These are phyloP conservation scores for Macropus fuliginosus DNA, from an alignment of 2,797 vertebrate genomes.

Conservation along the genomic window DNA sequence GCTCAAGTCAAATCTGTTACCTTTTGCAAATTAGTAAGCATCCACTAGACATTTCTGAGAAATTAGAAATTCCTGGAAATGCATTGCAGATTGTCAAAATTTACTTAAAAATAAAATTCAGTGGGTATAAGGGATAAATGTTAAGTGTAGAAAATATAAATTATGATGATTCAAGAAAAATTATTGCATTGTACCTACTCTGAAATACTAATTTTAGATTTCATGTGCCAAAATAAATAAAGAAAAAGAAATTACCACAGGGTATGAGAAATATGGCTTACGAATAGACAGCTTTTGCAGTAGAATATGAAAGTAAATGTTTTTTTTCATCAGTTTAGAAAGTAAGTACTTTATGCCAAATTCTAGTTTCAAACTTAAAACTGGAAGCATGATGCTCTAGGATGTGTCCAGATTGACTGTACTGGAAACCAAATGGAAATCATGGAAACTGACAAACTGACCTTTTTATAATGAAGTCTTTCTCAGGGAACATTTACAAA, in stretches of 20 bases:
- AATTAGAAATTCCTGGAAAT: background rate
- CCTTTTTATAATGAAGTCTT: background rate
- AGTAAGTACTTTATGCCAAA: background rate
- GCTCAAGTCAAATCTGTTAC: background rate
- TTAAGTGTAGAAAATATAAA: background rate
- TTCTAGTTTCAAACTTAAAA: background rate
- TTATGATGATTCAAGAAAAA: background rate
- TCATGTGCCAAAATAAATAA: background rate
- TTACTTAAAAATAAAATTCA: background rate
- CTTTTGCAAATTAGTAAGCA: background rate
- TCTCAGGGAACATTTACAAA: background rate
- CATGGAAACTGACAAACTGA: slow-evolving; percentile 4
- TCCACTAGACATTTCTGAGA: background rate
- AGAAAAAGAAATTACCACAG: background rate
- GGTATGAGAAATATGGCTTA: background rate
- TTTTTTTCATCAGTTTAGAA: background rate
- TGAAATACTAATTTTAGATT: background rate
- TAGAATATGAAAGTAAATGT: background rate
- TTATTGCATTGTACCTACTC: background rate
- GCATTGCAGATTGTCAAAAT: background rate
- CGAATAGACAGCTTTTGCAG: background rate
- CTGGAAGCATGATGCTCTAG: background rate
- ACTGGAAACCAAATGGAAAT: background rate
- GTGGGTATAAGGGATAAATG: background rate
- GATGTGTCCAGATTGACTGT: background rate